Evolutionary conservation across 2,797 vertebrate species (phyloP).

Genomic region (Amniataba percoides): DNA sequence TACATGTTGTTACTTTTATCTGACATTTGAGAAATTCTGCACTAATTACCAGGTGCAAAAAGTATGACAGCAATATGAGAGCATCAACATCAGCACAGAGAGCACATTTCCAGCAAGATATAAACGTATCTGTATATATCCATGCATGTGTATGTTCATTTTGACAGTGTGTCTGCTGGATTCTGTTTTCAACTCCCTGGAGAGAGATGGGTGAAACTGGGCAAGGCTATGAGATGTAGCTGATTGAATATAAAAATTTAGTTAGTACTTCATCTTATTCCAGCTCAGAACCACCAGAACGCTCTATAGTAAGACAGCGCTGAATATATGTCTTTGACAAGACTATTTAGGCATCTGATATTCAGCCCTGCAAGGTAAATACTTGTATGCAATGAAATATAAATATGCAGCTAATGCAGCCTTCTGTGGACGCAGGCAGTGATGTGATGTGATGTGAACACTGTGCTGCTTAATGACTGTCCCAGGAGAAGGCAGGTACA

Average conservation of each 20-base stretch:
- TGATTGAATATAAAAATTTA: background rate
- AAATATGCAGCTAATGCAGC: slow-evolving; percentile 53
- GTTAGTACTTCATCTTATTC: background rate
- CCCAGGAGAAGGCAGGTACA: slow-evolving; percentile 77
- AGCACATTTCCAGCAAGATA: background rate
- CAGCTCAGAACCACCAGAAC: slow-evolving; percentile 11
- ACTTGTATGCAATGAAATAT: slow-evolving; percentile 43
- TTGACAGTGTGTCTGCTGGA: background rate
- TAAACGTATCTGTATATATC: background rate
- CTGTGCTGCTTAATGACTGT: slow-evolving; percentile 77
- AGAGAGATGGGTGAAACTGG: slow-evolving; percentile 6
- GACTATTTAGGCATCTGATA: slow-evolving; percentile 43
- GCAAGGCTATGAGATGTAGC: background rate
- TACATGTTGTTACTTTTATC: background rate
- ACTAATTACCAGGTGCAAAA: background rate
- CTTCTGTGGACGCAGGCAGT: slow-evolving; percentile 45
- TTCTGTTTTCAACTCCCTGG: background rate
- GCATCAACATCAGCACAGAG: background rate
- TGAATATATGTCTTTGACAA: slow-evolving; percentile 38
- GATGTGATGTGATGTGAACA: slow-evolving; percentile 57
- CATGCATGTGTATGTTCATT: too few species aligned
- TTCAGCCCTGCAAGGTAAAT: slow-evolving; percentile 38
- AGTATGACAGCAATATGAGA: background rate
- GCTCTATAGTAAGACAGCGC: background rate
- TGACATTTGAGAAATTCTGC: background rate